Evolutionary conservation across 64 coral and sea anemone genomes (phyloP).

Genomic region (Montipora efflorescens): DNA sequence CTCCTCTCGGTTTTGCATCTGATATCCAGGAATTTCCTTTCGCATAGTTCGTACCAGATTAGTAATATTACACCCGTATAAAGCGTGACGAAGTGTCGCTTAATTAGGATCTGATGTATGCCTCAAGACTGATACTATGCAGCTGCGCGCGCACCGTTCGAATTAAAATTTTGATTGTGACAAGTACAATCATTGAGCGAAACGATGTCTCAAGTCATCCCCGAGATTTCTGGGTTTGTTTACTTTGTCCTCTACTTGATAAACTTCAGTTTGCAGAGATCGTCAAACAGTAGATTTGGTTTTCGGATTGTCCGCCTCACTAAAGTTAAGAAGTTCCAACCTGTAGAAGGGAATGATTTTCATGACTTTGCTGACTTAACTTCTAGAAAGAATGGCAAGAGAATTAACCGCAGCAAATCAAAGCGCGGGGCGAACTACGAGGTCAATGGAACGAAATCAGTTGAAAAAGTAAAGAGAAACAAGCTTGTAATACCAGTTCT

Average conservation of each 20-base stretch:
- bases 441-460: neutral
- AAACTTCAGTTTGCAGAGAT: neutral
- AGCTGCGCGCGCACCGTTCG: no score
- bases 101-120: no score
- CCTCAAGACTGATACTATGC: no score
- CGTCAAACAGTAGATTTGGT: neutral
- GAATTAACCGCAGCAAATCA: neutral
- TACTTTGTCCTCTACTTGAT: conserved; percentile 10
- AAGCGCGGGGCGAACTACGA: neutral
- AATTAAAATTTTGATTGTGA: no score
- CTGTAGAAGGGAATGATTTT: neutral
- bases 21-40: no score
- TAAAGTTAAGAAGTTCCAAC: neutral
- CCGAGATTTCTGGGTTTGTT: neutral
- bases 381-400: no score
- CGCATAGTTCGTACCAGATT: no score
- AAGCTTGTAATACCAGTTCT: neutral
- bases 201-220: no score
- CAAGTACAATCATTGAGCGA: no score
- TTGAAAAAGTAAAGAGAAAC: neutral
- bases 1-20: no score
- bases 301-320: neutral
- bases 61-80: no score
- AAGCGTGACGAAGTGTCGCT: no score
- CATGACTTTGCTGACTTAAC: neutral